Conservation (phyloP, 2,113 vertebrate genomes). For the Isurus oxyrinchus region DNA sequence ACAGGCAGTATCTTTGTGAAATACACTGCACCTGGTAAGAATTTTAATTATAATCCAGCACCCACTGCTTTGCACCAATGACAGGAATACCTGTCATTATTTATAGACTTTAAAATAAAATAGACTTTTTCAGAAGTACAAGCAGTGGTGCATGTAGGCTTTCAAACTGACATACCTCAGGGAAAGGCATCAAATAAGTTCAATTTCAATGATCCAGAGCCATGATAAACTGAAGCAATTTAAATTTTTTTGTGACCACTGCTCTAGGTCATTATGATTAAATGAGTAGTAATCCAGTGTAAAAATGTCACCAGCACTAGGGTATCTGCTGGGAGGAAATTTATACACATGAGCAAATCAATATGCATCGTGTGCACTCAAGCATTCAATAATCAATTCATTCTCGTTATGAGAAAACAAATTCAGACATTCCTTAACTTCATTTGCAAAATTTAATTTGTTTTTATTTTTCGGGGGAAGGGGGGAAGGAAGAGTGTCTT, state of each 20-base stretch:
- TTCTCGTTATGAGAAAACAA: conserved; percentile 58
- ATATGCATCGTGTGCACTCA: conserved; percentile 58
- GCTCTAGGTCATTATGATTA: conserved; percentile 59
- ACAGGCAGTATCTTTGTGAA: neutral
- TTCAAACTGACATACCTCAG: conserved; percentile 44
- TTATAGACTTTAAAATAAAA: conserved; percentile 28
- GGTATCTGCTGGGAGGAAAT: conserved; percentile 55
- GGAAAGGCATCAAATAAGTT: conserved; percentile 41
- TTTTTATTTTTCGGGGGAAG: neutral
- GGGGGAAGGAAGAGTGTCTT: neutral
- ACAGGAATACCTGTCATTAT: conserved; percentile 27
- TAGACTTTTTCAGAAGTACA: conserved; percentile 40
- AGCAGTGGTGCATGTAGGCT: conserved; percentile 44
- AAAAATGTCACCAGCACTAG: conserved; percentile 54
- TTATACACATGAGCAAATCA: conserved; percentile 52
- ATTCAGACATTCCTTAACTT: neutral
- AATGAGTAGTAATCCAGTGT: conserved; percentile 59
- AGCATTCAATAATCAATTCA: conserved; percentile 63
- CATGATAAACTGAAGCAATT: conserved; percentile 53
- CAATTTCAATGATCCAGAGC: conserved; percentile 49
- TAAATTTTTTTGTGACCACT: conserved; percentile 52
- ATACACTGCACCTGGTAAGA: neutral
- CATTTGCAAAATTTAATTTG: neutral
- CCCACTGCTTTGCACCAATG: neutral
- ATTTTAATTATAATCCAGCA: conserved; percentile 28